phyloP scores from a whole-genome alignment of 2,797 vertebrate genomes.

The Lithobates sylvaticus region DNA sequence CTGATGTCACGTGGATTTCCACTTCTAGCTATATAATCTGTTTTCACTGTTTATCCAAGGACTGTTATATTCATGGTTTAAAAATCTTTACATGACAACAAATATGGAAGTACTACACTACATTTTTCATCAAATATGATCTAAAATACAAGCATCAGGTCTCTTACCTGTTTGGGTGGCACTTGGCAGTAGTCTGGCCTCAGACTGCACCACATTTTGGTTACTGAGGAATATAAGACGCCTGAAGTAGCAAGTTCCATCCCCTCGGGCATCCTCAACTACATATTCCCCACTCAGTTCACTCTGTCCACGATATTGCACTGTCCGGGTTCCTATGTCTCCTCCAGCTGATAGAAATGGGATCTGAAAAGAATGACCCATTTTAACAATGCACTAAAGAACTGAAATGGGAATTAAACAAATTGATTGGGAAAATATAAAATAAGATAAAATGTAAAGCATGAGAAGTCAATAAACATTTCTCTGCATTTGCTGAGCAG shows the following conservation, averaged over 20 bases:
- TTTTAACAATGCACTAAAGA: neutral
- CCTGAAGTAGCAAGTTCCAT: slow-evolving; percentile 84
- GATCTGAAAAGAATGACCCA: slow-evolving; percentile 77
- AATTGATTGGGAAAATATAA: too few species aligned
- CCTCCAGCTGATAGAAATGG: slow-evolving; percentile 94
- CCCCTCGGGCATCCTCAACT: slow-evolving; percentile 91
- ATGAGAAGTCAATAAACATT: too few species aligned
- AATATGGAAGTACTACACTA: too few species aligned
- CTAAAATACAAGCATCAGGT: neutral
- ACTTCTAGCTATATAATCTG: too few species aligned
- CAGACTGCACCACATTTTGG: slow-evolving; percentile 90
- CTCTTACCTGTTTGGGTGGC: slow-evolving; percentile 68
- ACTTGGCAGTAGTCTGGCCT: slow-evolving; percentile 78
- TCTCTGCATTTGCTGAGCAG: too few species aligned
- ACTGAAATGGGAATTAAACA: too few species aligned
- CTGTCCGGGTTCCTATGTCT: slow-evolving; percentile 87
- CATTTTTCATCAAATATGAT: too few species aligned
- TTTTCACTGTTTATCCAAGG: too few species aligned
- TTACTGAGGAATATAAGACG: slow-evolving; percentile 91
- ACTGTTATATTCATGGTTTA: too few species aligned
- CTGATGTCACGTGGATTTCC: too few species aligned
- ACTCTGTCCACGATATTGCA: slow-evolving; percentile 82
- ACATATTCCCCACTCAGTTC: slow-evolving; percentile 88
- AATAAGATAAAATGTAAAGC: too few species aligned
- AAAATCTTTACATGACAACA: too few species aligned